Conservation (phyloP, 1,140 invertebrate species). For the Ooceraea biroi region DNA sequence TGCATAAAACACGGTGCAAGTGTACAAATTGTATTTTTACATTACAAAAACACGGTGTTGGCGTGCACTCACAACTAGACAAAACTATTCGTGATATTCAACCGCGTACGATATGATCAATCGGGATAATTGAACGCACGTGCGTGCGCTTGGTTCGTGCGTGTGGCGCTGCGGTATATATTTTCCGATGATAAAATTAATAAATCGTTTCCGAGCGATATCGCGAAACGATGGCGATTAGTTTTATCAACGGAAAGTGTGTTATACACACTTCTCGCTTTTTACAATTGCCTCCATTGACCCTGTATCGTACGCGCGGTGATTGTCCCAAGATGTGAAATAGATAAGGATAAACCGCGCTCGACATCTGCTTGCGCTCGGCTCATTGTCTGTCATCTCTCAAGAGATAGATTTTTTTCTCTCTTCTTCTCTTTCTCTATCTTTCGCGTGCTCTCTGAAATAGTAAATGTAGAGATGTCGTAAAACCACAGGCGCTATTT, state of each 20-base stretch:
- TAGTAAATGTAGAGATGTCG: neutral
- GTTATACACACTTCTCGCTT: neutral
- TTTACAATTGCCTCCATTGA: conserved; percentile 6
- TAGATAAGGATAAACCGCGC: neutral
- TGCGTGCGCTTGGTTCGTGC: neutral
- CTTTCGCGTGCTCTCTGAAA: too few relatives aligned
- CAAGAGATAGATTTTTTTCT: too few relatives aligned
- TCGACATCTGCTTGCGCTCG: neutral
- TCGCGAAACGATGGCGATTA: conserved; percentile 18
- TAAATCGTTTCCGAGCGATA: conserved; percentile 7
- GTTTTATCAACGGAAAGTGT: conserved; percentile 1
- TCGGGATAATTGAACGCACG: conserved; percentile 22
- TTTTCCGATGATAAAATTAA: conserved; percentile 44
- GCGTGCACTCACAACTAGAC: conserved; percentile 31
- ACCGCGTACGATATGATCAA: neutral
- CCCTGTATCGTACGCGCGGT: neutral
- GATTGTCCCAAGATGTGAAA: neutral
- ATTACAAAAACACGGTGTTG: conserved; percentile 26
- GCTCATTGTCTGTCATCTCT: neutral
- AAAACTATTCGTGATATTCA: conserved; percentile 28
- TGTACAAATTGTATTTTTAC: too few relatives aligned
- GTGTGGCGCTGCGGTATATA: neutral
- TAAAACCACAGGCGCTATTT: neutral
- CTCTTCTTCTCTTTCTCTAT: too few relatives aligned
- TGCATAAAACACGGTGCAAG: too few relatives aligned